Evolutionary conservation across 2,888 invertebrate genomes (phyloP), one percentile per base, ranked within the genome.

Genomic region (Nipponacmea schrenckii): DNA sequence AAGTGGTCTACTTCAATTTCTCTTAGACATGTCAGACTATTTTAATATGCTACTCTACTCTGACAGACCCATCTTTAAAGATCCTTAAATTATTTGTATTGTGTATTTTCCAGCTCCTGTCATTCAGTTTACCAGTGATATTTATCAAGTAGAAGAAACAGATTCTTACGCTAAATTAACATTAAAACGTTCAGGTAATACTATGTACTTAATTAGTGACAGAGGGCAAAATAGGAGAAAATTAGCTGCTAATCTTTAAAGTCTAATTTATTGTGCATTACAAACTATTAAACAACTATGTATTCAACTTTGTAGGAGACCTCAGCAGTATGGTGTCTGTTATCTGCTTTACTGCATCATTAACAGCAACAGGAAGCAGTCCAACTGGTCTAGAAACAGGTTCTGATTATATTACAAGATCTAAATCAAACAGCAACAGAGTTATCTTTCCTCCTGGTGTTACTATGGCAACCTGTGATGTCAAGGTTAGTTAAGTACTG

Each of bases 331-430:
- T 83, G 39, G 81, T 85, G 5, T 86, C 87, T 17, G 85, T 84
- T 3, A 80, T 86, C 67, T 88, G 88, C 71, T 82, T 70, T 64
- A 88, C 87, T 5, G 75, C 68, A n/a, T 79, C 85, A 12, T 69
- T 84, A 69, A 85, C 86, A 26, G 87, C 88, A 7, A 78, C 79
- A 17, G 87, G 88, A 24, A 87, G 86, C 71, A 80, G 80, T n/a
- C 74, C 79, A 12, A 77, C 73, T 10, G 73, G 81, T 5, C 77
- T 87, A 17, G 81, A 84, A 67, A 83, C 87, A 7, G 87, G 87
- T 0, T 84, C 86, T 1, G 88, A 88, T 77, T 88, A 81, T 74
- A 82, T 83, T 65, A 83, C 83, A 50, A 74, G 86, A 7, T 78
- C 79, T 7, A 76, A 75, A 24, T 77, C 81, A 26, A 83, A 84